Evolutionary conservation across 1,140 invertebrate species (phyloP), one percentile per base, ranked within the genome.

Genomic region (Augochlora pura): DNA sequence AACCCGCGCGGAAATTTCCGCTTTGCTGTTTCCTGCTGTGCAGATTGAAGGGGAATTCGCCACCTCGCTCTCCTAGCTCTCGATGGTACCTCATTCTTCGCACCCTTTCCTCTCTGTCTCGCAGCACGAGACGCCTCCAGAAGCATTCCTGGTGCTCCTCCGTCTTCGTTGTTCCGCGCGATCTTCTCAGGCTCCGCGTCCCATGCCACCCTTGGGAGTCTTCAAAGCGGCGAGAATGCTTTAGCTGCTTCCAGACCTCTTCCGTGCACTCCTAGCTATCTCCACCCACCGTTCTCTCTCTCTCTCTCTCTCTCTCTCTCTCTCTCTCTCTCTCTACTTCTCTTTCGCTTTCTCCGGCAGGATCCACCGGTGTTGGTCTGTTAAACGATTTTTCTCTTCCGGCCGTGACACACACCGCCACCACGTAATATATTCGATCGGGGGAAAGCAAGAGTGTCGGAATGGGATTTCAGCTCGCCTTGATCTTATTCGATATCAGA

Each of bases 401-500:
- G 25, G 10, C n/a, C 16, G 63, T 54, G 77, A 66, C 59, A 57
- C 49, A 18, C 54, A 57, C 54, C 54, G 62, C 54, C 49, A 6
- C 25, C 46, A 32, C 62, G 65, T 81, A 85, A 81, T 84, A 84
- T 70, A 84, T 84, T 81, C 73, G 62, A 84, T 75, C 69, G 72
- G 23, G 46, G 25, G 57, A 66, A 68, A 69, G 38, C 64, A 60
- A 82, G 70, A 66, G 68, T 52, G 72, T 49, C 66, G 42, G 68
- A 62, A 64, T n/a, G 76, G 46, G 69, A 59, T 75, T 63, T 66
- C 42, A 60, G 69, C 65, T 77, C 60, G 73, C 76, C 82, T 82
- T 84, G 76, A 86, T 86, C 84, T 86, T 84, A 23, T 70, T 62
- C 63, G 62, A 82, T 64, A 74, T 84, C 77, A 81, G 65, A 70